Conservation (phyloP, 2,888 invertebrate species). For the Drosophila atroscutellata region DNA sequence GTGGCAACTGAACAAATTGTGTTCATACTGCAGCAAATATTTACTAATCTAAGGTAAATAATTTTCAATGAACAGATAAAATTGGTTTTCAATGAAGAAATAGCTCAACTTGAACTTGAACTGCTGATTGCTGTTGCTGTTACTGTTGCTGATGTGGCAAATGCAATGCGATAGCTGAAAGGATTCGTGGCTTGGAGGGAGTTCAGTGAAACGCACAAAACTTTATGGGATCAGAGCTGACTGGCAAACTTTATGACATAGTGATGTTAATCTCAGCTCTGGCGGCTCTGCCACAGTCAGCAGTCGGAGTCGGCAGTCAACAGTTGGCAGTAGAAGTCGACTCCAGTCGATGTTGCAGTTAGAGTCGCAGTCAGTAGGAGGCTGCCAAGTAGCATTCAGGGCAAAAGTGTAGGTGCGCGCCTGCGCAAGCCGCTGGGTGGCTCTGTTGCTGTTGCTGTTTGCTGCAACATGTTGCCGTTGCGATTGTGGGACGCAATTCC, state of each 20-base stretch:
- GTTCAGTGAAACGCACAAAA: conserved; percentile 48
- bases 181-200: conserved; percentile 9
- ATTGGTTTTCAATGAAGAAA: too few relatives aligned
- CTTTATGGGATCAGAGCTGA: conserved; percentile 64
- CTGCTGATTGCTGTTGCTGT: not conserved
- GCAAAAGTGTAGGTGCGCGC: conserved; percentile 68
- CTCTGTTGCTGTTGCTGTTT: conserved; percentile 14
- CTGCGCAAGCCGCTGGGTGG: conserved; percentile 51
- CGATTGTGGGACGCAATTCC: conserved; percentile 53
- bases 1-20: not conserved
- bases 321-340: conserved; percentile 16
- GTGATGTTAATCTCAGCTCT: conserved; percentile 60
- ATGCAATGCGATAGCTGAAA: not conserved
- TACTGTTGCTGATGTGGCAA: conserved; percentile 10
- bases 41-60: not conserved
- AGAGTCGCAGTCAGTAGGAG: conserved; percentile 57
- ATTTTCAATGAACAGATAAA: not conserved
- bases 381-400: conserved; percentile 67
- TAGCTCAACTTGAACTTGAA: not conserved
- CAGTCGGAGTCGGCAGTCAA: conserved; percentile 6
- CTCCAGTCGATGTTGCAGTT: conserved; percentile 4
- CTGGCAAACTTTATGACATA: conserved; percentile 63
- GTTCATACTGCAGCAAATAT: not conserved
- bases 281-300: conserved; percentile 24
- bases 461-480: conserved; percentile 34